Evolutionary conservation across 2,797 vertebrate genomes (phyloP).

Genomic region (Trachops cirrhosus): DNA sequence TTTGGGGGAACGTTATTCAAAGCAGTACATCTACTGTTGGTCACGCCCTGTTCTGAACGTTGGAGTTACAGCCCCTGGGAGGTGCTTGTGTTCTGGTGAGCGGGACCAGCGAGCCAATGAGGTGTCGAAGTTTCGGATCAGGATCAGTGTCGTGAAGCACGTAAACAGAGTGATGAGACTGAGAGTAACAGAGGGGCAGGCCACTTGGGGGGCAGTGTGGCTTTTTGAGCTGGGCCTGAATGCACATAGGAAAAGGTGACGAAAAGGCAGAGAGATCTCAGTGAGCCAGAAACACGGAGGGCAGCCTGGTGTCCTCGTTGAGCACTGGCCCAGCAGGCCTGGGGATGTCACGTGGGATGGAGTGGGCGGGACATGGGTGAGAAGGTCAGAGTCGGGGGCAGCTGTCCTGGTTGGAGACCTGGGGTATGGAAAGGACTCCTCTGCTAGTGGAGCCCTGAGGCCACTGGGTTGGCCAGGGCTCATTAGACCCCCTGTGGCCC

Average conservation of each 20-base stretch:
- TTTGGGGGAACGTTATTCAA: not conserved
- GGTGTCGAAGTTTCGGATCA: not conserved
- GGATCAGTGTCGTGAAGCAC: accelerated
- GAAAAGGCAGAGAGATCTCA: not conserved
- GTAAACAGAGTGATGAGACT: accelerated
- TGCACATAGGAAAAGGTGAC: accelerated
- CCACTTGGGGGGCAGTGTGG: not conserved
- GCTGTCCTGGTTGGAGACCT: not conserved
- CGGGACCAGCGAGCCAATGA: not conserved
- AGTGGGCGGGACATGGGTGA: accelerated
- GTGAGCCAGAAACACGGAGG: not conserved
- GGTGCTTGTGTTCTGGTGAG: not conserved
- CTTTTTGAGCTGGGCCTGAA: not conserved
- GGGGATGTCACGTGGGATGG: accelerated
- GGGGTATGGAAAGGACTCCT: accelerated
- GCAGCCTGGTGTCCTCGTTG: not conserved
- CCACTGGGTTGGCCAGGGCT: accelerated
- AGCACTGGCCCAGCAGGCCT: accelerated
- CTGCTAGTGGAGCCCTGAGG: not conserved
- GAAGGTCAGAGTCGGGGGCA: not conserved
- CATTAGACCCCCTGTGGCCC: not conserved
- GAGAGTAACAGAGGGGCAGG: not conserved
- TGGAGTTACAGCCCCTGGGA: not conserved
- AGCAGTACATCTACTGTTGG: accelerated
- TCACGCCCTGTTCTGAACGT: not conserved